Evolutionary conservation across 2,888 invertebrate species (phyloP).

Genomic region (Odontomyia ornata): DNA sequence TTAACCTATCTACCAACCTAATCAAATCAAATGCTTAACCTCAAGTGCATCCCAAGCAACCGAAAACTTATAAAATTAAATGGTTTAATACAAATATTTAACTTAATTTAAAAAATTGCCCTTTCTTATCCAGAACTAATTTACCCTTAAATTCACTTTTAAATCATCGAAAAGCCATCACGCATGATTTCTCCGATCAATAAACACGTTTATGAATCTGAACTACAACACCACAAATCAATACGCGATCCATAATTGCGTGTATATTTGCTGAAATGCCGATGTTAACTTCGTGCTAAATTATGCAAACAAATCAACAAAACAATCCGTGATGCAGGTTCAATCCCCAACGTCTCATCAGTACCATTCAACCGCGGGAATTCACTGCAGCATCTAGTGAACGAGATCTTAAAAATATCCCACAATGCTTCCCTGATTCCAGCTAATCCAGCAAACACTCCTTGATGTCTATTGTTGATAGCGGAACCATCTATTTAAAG

Average conservation of each 20-base stretch:
- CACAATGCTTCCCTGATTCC: not conserved
- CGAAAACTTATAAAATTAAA: too few relatives aligned
- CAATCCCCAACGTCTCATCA: too few relatives aligned
- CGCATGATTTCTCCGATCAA: not conserved
- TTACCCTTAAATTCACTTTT: too few relatives aligned
- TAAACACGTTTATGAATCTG: not conserved
- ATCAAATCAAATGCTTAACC: too few relatives aligned
- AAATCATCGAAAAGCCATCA: not conserved
- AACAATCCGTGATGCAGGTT: not conserved
- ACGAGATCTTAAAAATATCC: not conserved
- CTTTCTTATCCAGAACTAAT: too few relatives aligned
- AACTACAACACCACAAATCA: not conserved
- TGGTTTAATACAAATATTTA: too few relatives aligned
- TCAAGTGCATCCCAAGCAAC: too few relatives aligned
- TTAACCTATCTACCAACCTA: too few relatives aligned
- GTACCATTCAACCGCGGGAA: too few relatives aligned
- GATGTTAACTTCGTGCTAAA: constrained; percentile 12
- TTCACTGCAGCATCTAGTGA: not conserved
- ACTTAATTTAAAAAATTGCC: too few relatives aligned
- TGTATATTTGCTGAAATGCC: not conserved
- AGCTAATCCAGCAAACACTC: not conserved
- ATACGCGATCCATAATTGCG: not conserved
- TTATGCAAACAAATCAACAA: not conserved
- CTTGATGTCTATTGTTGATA: constrained; percentile 10
- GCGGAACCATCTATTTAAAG: constrained; percentile 19